phyloP scores from a whole-genome alignment of 2,888 invertebrate species.

The Sphinx pinastri region DNA sequence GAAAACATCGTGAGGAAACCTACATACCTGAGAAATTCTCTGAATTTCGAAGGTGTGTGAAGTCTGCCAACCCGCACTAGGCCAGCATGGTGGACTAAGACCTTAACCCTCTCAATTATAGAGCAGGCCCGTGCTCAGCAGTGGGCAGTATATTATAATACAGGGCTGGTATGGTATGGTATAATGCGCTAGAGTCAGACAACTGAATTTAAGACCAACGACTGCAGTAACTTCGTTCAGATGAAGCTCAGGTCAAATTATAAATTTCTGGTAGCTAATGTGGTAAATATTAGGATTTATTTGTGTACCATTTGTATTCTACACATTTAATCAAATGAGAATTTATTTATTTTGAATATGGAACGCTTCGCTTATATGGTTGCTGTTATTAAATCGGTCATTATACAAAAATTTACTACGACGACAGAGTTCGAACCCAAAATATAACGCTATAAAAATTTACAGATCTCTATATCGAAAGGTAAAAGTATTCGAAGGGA shows the following conservation, averaged over 20 bases:
- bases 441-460: constrained; percentile 6
- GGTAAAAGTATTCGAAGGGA: neutral
- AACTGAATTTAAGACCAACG: neutral
- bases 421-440: neutral
- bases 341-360: constrained; percentile 6
- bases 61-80: too few species aligned
- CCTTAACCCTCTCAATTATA: too few species aligned
- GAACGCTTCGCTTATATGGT: neutral
- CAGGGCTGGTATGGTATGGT: too few species aligned
- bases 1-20: too few species aligned
- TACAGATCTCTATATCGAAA: constrained; percentile 6
- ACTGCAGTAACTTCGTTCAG: neutral
- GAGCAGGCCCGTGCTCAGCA: too few species aligned
- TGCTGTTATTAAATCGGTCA: neutral
- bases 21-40: too few species aligned
- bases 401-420: neutral
- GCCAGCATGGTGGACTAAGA: too few species aligned
- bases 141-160: too few species aligned
- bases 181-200: neutral
- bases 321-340: constrained; percentile 6
- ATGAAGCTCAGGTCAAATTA: neutral
- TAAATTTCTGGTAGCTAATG: constrained; percentile 17
- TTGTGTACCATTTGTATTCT: neutral
- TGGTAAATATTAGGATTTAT: constrained; percentile 11
- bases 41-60: too few species aligned